These are phyloP conservation scores for Lapara coniferarum DNA, from an alignment of 2,888 invertebrate species.

Conservation along the genomic window DNA sequence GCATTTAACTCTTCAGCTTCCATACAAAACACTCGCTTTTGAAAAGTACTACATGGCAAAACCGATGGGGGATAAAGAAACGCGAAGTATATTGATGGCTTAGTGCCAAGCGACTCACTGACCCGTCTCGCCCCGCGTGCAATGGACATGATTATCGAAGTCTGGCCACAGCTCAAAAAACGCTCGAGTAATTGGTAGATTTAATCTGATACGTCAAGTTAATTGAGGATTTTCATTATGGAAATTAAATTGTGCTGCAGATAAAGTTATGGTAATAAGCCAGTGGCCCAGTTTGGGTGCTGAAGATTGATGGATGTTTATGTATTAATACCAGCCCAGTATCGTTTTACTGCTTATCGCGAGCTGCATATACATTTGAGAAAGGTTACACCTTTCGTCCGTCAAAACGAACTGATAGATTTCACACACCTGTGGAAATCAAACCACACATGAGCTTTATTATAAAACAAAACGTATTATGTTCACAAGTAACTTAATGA, in stretches of 20 bases:
- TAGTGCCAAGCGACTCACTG: constrained; percentile 55
- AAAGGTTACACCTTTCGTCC: no score
- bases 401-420: no score
- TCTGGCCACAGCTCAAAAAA: constrained; percentile 16
- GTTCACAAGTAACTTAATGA: no score
- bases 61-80: constrained; percentile 24
- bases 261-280: no score
- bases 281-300: no score
- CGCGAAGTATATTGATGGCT: constrained; percentile 46
- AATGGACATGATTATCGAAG: constrained; percentile 48
- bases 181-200: constrained; percentile 11
- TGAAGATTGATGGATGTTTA: no score
- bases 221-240: constrained; percentile 6
- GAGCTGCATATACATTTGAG: no score
- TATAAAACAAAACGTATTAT: no score
- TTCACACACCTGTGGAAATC: no score
- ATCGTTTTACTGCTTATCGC: no score
- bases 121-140: constrained; percentile 44
- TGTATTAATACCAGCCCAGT: no score
- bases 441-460: no score
- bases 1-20: neutral
- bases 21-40: neutral
- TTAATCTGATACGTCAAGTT: constrained; percentile 9
- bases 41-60: neutral
- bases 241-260: neutral